These are phyloP conservation scores for Chromoteleia sp. DNA, from an alignment of 2,888 invertebrate species.

Conservation along the genomic window DNA sequence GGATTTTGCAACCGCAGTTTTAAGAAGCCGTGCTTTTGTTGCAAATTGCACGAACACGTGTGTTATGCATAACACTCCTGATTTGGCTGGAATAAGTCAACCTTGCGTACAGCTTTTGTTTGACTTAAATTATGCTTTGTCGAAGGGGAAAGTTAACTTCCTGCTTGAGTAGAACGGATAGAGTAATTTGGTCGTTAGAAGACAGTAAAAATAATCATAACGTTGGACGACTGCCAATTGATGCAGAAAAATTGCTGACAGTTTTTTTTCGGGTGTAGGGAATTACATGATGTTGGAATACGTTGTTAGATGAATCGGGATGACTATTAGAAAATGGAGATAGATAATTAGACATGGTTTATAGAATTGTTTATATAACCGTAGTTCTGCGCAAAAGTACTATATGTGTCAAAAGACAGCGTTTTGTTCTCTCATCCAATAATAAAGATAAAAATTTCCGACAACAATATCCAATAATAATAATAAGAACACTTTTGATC, in stretches of 20 bases:
- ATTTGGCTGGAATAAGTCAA: neutral
- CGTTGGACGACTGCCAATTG: slow-evolving; percentile 9
- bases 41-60: neutral
- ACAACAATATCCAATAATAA: too few relatives aligned
- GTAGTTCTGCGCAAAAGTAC: too few relatives aligned
- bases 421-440: too few relatives aligned
- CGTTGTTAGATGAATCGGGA: neutral
- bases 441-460: too few relatives aligned
- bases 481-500: too few relatives aligned
- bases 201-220: slow-evolving; percentile 5
- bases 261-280: neutral
- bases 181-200: neutral
- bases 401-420: too few relatives aligned
- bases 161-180: neutral
- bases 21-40: neutral
- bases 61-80: neutral
- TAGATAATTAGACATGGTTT: neutral
- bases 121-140: slow-evolving; percentile 4
- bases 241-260: neutral
- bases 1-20: slow-evolving; percentile 4
- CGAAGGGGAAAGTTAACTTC: slow-evolving; percentile 2
- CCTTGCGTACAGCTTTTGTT: neutral
- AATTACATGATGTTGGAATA: neutral
- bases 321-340: neutral
- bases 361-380: too few relatives aligned